phyloP scores from a whole-genome alignment of 2,888 invertebrate species.

The Lycia hirtaria region DNA sequence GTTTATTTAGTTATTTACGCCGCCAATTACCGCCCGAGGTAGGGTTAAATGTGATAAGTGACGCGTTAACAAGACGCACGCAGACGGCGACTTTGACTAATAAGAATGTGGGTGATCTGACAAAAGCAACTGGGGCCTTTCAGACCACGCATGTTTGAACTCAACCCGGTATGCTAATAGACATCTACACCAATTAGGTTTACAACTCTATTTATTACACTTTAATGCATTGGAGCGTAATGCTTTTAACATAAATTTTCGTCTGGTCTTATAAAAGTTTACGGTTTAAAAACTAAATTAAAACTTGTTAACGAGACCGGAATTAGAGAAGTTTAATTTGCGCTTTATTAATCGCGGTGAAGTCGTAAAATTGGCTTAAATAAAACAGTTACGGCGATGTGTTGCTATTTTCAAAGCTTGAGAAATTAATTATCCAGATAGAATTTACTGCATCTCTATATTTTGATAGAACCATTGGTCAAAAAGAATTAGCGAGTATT shows the following conservation, averaged over 20 bases:
- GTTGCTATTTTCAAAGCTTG: conserved; percentile 17
- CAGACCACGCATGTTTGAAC: conserved; percentile 2
- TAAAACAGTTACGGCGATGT: conserved; percentile 12
- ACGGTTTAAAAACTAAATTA: conserved; percentile 13
- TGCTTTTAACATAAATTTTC: conserved; percentile 10
- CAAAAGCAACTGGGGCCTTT: conserved; percentile 10
- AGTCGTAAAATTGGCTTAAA: conserved; percentile 22
- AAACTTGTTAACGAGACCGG: conserved; percentile 10
- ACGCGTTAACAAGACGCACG: conserved; percentile 60
- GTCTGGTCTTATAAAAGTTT: conserved; percentile 10
- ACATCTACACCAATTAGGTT: conserved; percentile 13
- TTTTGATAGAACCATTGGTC: too few species aligned
- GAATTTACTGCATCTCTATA: neutral
- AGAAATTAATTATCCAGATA: neutral
- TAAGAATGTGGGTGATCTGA: conserved; percentile 30
- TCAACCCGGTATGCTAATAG: neutral
- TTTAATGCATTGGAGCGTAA: conserved; percentile 7
- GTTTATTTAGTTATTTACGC: conserved; percentile 62
- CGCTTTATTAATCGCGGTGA: conserved; percentile 20
- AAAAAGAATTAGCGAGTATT: too few species aligned
- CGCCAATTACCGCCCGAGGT: conserved; percentile 59
- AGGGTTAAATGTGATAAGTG: conserved; percentile 67
- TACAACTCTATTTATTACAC: conserved; percentile 9
- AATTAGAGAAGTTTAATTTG: conserved; percentile 22
- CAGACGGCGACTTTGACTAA: conserved; percentile 34